A percentile compares a stretch with the other conserved stretches of the same genome.
These are phyloP conservation scores for Simalia tracyae DNA, from an alignment of 2,797 vertebrate species.

Conservation along the genomic window DNA sequence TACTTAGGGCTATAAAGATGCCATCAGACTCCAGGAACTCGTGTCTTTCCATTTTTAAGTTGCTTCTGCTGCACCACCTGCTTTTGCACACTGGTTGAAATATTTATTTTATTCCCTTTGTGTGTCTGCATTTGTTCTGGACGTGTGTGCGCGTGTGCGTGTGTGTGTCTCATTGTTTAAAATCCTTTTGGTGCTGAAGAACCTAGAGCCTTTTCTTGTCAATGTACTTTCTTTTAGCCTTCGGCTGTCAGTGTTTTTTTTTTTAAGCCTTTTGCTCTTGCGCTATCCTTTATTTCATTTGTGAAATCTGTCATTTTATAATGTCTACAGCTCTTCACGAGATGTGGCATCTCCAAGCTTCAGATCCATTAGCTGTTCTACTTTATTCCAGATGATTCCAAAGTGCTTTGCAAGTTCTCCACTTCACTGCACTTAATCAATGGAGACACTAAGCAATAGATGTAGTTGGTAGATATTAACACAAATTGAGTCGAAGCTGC, in stretches of 20 bases:
- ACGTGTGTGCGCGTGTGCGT: neutral
- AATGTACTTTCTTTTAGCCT: slow-evolving; percentile 32
- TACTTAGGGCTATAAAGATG: neutral
- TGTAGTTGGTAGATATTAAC: neutral
- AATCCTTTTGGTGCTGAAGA: neutral
- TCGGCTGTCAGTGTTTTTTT: slow-evolving; percentile 21
- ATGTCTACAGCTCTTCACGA: slow-evolving; percentile 32
- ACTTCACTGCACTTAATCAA: slow-evolving; percentile 15
- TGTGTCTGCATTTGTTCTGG: slow-evolving; percentile 5
- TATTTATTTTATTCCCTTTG: slow-evolving; percentile 2
- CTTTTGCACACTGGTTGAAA: slow-evolving; percentile 21
- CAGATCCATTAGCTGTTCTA: slow-evolving; percentile 20
- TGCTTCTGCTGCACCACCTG: slow-evolving; percentile 6
- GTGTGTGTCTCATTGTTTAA: neutral
- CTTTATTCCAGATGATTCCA: slow-evolving; percentile 18
- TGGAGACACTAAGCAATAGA: neutral
- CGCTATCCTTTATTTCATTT: slow-evolving; percentile 34
- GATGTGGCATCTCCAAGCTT: slow-evolving; percentile 22
- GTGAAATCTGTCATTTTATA: slow-evolving; percentile 26
- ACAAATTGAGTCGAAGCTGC: neutral
- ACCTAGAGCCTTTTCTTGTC: neutral
- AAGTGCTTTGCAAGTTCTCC: slow-evolving; percentile 1
- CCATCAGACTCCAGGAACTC: neutral
- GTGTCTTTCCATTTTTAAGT: slow-evolving; percentile 32
- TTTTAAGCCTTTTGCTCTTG: slow-evolving; percentile 21